phyloP scores from a whole-genome alignment of 2,113 vertebrate species.

The Abramis brama region DNA sequence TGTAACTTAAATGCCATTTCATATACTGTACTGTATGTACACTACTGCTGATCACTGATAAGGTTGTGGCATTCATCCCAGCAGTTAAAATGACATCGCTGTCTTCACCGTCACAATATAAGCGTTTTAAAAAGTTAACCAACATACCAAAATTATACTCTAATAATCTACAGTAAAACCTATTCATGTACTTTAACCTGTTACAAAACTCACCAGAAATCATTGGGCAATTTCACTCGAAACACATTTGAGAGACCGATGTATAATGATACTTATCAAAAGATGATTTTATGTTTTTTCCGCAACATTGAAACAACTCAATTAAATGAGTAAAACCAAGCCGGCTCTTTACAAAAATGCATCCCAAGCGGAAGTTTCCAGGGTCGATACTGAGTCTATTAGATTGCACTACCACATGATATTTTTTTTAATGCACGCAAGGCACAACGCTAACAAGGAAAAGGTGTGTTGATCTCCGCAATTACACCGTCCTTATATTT shows the following conservation, averaged over 20 bases:
- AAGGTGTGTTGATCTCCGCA: constrained; percentile 18
- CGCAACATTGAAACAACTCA: not conserved
- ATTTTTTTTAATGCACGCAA: constrained; percentile 42
- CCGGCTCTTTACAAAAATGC: not conserved
- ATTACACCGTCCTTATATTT: constrained; percentile 15
- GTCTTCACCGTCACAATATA: constrained; percentile 11
- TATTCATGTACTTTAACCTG: constrained; percentile 17
- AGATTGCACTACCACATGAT: constrained; percentile 24
- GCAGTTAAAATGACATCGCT: constrained; percentile 27
- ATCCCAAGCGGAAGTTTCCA: constrained; percentile 8
- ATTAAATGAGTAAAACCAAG: not conserved
- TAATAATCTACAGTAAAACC: constrained; percentile 32
- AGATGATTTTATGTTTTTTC: not conserved
- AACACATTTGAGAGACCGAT: constrained; percentile 10
- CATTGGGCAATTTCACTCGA: constrained; percentile 28
- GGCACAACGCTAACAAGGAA: constrained; percentile 49
- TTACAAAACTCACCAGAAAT: constrained; percentile 9
- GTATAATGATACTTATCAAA: not conserved
- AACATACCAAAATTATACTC: constrained; percentile 31
- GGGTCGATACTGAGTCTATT: constrained; percentile 21
- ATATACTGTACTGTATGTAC: not conserved
- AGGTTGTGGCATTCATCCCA: not conserved
- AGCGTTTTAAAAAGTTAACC: constrained; percentile 19
- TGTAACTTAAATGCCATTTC: not conserved
- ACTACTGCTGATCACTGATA: not conserved